A percentile compares a stretch with the other conserved stretches of the same genome.
phyloP scores from a whole-genome alignment of 2,888 invertebrate species.

The Andrena trimmerana region DNA sequence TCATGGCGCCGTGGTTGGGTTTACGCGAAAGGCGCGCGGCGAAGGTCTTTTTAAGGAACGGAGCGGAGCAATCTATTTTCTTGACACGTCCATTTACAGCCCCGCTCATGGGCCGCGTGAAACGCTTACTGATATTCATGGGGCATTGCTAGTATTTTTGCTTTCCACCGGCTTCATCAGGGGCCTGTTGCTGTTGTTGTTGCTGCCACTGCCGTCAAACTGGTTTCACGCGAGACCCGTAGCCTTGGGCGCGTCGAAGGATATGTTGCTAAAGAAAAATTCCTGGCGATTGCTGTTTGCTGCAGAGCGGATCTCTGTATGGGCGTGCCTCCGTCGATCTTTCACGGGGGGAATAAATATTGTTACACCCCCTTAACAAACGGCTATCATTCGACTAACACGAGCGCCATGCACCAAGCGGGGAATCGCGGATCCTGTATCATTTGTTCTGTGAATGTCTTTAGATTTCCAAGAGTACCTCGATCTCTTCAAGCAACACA shows the following conservation, averaged over 20 bases:
- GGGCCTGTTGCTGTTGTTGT: constrained; percentile 68
- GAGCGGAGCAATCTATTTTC: constrained; percentile 23
- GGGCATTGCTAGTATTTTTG: constrained; percentile 64
- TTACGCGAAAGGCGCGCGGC: constrained; percentile 4
- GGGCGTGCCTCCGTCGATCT: background rate
- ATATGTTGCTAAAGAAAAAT: background rate
- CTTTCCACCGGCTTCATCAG: constrained; percentile 39
- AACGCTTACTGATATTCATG: constrained; percentile 59
- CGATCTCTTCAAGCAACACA: constrained; percentile 21
- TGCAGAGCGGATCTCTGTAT: background rate
- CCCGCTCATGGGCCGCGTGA: constrained; percentile 60
- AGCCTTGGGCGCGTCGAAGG: constrained; percentile 44
- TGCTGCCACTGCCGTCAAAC: constrained; percentile 79
- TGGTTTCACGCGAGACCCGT: constrained; percentile 70
- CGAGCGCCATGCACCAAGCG: background rate
- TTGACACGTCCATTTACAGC: constrained; percentile 68
- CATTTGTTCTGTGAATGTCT: background rate
- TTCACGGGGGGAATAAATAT: background rate
- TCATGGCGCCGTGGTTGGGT: background rate
- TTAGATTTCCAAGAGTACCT: constrained; percentile 59
- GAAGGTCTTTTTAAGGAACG: constrained; percentile 1
- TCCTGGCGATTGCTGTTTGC: background rate
- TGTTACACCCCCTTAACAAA: background rate
- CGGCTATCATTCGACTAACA: background rate
- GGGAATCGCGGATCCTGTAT: background rate